Conservation (phyloP, 2,113 vertebrate species). For the Meriones unguiculatus region DNA sequence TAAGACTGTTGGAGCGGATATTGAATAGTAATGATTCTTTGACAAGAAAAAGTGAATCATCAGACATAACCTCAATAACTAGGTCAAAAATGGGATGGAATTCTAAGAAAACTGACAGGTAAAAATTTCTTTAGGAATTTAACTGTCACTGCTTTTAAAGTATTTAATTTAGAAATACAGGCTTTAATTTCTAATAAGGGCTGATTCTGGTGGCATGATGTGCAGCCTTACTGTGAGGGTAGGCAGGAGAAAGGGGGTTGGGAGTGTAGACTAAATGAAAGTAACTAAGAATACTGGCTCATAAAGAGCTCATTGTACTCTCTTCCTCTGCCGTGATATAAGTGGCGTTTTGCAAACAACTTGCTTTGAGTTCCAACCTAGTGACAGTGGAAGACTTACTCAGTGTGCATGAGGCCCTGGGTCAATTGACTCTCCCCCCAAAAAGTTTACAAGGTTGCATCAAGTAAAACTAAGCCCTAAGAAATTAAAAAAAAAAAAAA, state of each 20-base stretch:
- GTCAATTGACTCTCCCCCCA: background rate
- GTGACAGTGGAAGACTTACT: background rate
- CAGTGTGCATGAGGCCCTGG: background rate
- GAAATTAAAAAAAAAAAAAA: too few species aligned
- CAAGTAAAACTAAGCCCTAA: background rate
- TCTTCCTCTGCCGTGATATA: background rate
- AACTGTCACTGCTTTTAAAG: constrained; percentile 35
- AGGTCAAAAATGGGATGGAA: constrained; percentile 80
- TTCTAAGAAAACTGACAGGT: constrained; percentile 87
- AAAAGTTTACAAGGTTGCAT: background rate
- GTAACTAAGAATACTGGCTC: background rate
- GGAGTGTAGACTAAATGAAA: background rate
- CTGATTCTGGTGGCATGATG: constrained; percentile 7
- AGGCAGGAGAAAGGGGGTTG: background rate
- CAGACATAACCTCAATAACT: constrained; percentile 75
- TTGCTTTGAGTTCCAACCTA: background rate
- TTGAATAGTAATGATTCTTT: constrained; percentile 82
- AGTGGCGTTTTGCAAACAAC: background rate
- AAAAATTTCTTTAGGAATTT: constrained; percentile 66
- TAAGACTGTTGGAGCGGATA: constrained; percentile 83
- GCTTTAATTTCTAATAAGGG: constrained; percentile 5
- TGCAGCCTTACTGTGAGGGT: background rate
- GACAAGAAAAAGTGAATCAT: constrained; percentile 70
- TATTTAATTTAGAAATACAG: constrained; percentile 17
- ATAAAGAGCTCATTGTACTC: background rate